Evolutionary conservation across 2,888 invertebrate genomes (phyloP).

Genomic region (Diarsia rubi): DNA sequence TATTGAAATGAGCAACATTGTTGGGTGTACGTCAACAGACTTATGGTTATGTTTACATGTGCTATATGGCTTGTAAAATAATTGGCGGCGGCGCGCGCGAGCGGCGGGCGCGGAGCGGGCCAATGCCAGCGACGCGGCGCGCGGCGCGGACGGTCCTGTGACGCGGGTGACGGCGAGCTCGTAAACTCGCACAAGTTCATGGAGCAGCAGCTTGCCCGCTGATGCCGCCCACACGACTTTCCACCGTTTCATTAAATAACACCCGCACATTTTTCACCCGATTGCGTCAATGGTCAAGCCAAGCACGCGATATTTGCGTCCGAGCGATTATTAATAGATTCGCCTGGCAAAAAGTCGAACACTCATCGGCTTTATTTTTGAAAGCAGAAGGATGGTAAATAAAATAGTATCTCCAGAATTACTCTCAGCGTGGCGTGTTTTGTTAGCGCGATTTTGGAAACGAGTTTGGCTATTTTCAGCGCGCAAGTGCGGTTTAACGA

Average conservation of each 20-base stretch:
- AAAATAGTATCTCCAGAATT: conserved; percentile 84
- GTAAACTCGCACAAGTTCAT: conserved; percentile 83
- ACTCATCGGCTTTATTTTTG: conserved; percentile 88
- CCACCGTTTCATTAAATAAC: conserved; percentile 86
- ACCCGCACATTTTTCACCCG: conserved; percentile 87
- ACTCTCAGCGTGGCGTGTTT: conserved; percentile 79
- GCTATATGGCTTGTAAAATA: conserved; percentile 76
- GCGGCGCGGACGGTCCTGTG: conserved; percentile 40
- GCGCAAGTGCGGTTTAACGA: conserved; percentile 77
- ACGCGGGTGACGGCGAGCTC: conserved; percentile 63
- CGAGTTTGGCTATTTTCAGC: conserved; percentile 79
- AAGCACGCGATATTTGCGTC: conserved; percentile 89
- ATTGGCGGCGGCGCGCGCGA: conserved; percentile 75
- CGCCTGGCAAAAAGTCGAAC: conserved; percentile 86
- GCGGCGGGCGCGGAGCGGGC: conserved; percentile 51
- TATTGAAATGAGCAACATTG: conserved; percentile 49
- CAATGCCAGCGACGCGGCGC: conserved; percentile 24
- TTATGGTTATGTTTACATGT: conserved; percentile 79
- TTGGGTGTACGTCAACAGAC: conserved; percentile 62
- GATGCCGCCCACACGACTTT: conserved; percentile 79
- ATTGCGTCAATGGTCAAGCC: conserved; percentile 89
- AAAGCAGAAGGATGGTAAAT: conserved; percentile 87
- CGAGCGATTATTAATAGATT: conserved; percentile 86
- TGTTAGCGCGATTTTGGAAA: conserved; percentile 79
- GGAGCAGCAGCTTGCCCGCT: conserved; percentile 75